Evolutionary conservation across 1,140 invertebrate species (phyloP), one percentile per base, ranked within the genome.

Genomic region (Zaprionus taronus): DNA sequence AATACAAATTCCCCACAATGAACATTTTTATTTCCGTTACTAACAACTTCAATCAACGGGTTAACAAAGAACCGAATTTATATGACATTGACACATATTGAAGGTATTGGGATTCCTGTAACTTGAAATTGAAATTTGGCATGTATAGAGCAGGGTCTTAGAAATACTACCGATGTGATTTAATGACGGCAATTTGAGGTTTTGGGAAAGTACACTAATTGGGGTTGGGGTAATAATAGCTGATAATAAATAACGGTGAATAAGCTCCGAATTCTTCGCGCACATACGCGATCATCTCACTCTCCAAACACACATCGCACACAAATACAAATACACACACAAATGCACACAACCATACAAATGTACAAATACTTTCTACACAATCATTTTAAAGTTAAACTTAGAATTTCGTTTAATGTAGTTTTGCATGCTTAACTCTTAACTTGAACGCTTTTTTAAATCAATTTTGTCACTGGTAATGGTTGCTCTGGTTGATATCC

Each of bases 391-490:
- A 47, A 36, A 65, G 61, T 64, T 60, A 58, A 41, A 51, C 63
- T 70, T 65, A 22, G 58, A 63, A 31, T 20, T 61, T 47, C 26
- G 17, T 64, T 31, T 34, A 49, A 58, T 64, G 57, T 75, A 74
- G 57, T 63, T 63, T 76, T 76, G 73, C 73, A 76, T 76, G 72
- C 60, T 22, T 22, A 22, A 22, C 15, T n/a, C 28, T 14, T 67
- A 64, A 58, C 67, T 65, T 58, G 26, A 62, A 71, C 44, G 60
- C 60, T 75, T 64, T 71, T 63, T 36, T 22, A 31, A 57, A 58
- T 26, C 5, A 53, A 41, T 71, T 58, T 44, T 71, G 24, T 24
- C 63, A 58, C 36, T 53, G 49, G 56, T 47, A 55, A 73, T 61
- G 71, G 57, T 69, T 73, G 57, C 47, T 62, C 17, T 34, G 31